These are phyloP conservation scores for Polypedilum vanderplanki DNA, from an alignment of 1,140 invertebrate species.

Conservation along the genomic window DNA sequence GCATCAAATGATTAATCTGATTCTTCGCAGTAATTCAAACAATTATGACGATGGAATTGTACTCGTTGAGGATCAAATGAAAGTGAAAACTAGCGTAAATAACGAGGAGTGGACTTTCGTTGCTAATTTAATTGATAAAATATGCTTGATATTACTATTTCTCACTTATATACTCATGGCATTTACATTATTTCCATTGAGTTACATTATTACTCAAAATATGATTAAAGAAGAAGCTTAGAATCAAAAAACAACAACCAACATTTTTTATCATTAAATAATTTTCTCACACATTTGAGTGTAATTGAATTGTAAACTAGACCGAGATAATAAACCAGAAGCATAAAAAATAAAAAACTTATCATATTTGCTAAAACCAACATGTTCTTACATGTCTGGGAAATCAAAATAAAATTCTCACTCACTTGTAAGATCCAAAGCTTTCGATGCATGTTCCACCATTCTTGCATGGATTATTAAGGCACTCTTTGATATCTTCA, in stretches of 20 bases:
- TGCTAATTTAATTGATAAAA: neutral
- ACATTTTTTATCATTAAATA: too few species aligned
- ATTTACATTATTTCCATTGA: neutral
- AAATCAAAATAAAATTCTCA: conserved; percentile 34
- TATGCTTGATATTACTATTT: neutral
- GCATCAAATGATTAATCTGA: conserved; percentile 27
- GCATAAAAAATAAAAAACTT: too few species aligned
- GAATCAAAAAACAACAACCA: too few species aligned
- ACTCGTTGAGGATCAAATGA: conserved; percentile 20
- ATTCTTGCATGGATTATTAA: conserved; percentile 65
- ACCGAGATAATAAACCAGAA: neutral
- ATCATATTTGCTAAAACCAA: too few species aligned
- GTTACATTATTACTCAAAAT: neutral
- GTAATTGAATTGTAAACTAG: conserved; percentile 13
- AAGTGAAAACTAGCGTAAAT: neutral
- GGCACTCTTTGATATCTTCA: conserved; percentile 85
- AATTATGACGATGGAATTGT: neutral
- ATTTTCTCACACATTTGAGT: neutral
- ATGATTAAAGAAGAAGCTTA: neutral
- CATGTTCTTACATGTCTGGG: too few species aligned
- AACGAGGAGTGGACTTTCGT: neutral
- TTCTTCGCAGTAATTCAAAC: conserved; percentile 32
- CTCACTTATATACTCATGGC: neutral
- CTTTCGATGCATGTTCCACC: conserved; percentile 77
- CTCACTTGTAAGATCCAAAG: conserved; percentile 84